Evolutionary conservation across 2,113 vertebrate genomes (phyloP).

Genomic region (Pollachius pollachius): DNA sequence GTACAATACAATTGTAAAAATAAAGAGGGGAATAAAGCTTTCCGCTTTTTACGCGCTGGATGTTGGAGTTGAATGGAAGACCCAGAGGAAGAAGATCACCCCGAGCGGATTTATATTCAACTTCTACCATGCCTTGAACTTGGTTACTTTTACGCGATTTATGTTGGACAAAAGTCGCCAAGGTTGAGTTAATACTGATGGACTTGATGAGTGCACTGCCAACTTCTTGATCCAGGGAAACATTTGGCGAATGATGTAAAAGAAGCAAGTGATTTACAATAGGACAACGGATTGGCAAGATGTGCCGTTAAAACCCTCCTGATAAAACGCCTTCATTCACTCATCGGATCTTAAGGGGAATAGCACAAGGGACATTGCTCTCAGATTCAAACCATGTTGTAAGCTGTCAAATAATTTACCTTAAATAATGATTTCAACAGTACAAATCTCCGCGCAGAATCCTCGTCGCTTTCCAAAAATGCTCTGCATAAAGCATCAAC

Average conservation of each 20-base stretch:
- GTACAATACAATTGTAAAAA: not conserved
- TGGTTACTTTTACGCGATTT: constrained; percentile 15
- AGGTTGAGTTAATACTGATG: not conserved
- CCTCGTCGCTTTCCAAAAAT: constrained; percentile 9
- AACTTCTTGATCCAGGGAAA: constrained; percentile 43
- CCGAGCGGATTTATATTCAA: constrained; percentile 29
- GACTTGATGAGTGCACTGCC: constrained; percentile 24
- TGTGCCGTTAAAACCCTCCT: not conserved
- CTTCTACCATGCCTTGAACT: constrained; percentile 26
- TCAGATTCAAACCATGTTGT: not conserved
- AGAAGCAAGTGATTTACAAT: not conserved
- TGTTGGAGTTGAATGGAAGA: constrained; percentile 49
- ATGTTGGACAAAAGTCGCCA: constrained; percentile 6
- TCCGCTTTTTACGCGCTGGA: constrained; percentile 4
- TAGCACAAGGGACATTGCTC: not conserved
- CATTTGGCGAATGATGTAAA: constrained; percentile 8
- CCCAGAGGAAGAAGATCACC: constrained; percentile 11
- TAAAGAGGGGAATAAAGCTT: not conserved
- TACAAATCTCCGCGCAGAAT: not conserved
- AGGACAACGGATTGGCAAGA: not conserved
- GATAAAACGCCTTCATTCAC: not conserved
- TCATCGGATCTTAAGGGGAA: not conserved
- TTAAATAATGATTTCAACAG: not conserved
- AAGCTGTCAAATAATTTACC: not conserved
- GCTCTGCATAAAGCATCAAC: not conserved